Evolutionary conservation across 2,888 invertebrate species (phyloP), one percentile per base, ranked within the genome.

Genomic region (Plebejus melissa): DNA sequence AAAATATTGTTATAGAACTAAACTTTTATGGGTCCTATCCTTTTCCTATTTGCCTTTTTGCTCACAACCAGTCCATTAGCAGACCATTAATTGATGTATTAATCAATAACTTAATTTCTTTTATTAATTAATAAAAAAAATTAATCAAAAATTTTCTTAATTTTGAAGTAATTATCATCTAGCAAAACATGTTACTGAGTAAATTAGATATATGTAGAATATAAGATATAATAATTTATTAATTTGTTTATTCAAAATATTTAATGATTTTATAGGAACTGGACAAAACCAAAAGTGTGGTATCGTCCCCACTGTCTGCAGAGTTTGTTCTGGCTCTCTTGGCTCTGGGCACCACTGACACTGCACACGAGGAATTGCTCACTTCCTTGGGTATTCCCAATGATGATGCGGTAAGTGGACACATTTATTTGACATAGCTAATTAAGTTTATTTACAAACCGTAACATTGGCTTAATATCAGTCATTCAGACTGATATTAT

Each of bases 261-360:
- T 11, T 22, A 28, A 28, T 74, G 1, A 22, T 76, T 32, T 83
- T 84, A 41, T 80, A 94, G 94, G 89, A 93, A 83, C 81, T 91
- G 72, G 85, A 87, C 11, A 90, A 90, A 79, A 82, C 79, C 46
- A 87, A 86, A 77, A 94, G 89, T 85, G 87, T 91, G 32, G 88
- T 94, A 5, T 90, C 94, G 32, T 94, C 94, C 4, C 94, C 94
- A 1, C 81, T 94, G 38, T 94, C 94, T 13, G 91, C 93, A 0
- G 93, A 94, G 80, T 86, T 90, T 80, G 82, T 94, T 46, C 80
- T 94, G 77, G 92, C 90, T 11, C 83, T 94, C 77, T 76, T 93
- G 75, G 81, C 93, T n/a, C 82, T 93, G 72, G 93, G 92, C 11
- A 83, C 88, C n/a, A 84, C 85, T 58, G 89, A 88, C 0, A 83